phyloP scores from a whole-genome alignment of 2,113 vertebrate genomes.

The Chaenocephalus aceratus region DNA sequence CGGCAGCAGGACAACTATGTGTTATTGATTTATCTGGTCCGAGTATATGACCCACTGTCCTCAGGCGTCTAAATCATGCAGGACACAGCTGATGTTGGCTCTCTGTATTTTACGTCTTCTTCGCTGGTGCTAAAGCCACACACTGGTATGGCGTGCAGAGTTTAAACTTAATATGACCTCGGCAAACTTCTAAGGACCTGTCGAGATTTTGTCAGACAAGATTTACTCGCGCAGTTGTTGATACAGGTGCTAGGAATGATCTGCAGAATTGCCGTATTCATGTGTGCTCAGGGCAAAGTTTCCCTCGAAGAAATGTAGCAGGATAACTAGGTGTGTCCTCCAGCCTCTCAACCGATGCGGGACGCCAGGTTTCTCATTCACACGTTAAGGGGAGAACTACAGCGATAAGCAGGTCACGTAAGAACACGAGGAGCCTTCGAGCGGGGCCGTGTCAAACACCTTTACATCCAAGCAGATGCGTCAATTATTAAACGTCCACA shows the following conservation, averaged over 20 bases:
- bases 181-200: constrained; percentile 37
- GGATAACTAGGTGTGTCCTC: background rate
- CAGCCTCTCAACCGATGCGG: background rate
- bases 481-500: background rate
- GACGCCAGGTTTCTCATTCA: background rate
- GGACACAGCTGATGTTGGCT: background rate
- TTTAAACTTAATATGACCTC: constrained; percentile 58
- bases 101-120: constrained; percentile 8
- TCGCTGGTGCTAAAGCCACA: background rate
- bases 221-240: constrained; percentile 57
- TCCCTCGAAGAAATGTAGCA: constrained; percentile 10
- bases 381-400: background rate
- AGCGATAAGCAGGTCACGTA: background rate
- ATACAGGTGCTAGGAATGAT: constrained; percentile 50
- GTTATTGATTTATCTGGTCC: too few species aligned
- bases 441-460: background rate
- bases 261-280: background rate
- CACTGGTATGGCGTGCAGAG: constrained; percentile 15
- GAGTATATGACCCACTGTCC: background rate
- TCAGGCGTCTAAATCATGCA: constrained; percentile 8
- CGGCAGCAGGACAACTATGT: too few species aligned
- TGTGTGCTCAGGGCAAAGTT: constrained; percentile 27
- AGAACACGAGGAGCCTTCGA: background rate
- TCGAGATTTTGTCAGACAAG: constrained; percentile 37
- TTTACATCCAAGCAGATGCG: background rate